phyloP scores from a whole-genome alignment of 2,888 invertebrate species.

The Ectemnius cavifrons region DNA sequence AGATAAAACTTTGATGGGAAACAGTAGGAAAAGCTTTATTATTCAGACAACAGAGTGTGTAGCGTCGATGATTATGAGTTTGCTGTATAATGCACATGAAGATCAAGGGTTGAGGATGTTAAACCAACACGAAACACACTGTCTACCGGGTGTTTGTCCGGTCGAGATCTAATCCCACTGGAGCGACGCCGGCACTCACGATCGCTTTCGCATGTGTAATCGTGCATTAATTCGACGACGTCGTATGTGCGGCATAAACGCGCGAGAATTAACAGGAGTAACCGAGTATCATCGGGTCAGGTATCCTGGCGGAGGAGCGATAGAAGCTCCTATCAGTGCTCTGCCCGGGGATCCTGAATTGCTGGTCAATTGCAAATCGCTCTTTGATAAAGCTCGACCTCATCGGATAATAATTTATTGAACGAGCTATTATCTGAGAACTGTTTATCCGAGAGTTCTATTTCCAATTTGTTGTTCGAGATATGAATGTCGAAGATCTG shows the following conservation, averaged over 20 bases:
- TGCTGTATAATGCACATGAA: conserved; percentile 29
- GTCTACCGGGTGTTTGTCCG: conserved; percentile 40
- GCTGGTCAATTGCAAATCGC: not conserved
- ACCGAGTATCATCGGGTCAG: conserved; percentile 27
- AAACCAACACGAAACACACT: conserved; percentile 30
- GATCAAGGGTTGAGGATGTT: conserved; percentile 42
- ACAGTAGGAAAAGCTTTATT: too few relatives aligned
- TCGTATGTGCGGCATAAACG: conserved; percentile 11
- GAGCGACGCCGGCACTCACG: conserved; percentile 8
- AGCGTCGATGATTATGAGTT: too few relatives aligned
- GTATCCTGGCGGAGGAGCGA: not conserved
- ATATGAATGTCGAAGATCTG: too few relatives aligned
- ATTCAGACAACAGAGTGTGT: too few relatives aligned
- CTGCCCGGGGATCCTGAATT: not conserved
- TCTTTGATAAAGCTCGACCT: too few relatives aligned
- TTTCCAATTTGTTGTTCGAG: too few relatives aligned
- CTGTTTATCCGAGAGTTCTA: too few relatives aligned
- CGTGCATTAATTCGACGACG: conserved; percentile 46
- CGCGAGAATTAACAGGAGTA: conserved; percentile 32
- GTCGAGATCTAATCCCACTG: conserved; percentile 39
- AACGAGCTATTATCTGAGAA: too few relatives aligned
- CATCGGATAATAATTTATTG: too few relatives aligned
- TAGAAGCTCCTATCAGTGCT: not conserved
- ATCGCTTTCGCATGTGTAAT: conserved; percentile 47
- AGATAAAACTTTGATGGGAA: too few relatives aligned